Evolutionary conservation across 2,797 vertebrate species (phyloP), one percentile per base, ranked within the genome.

Genomic region (Catharus ustulatus): DNA sequence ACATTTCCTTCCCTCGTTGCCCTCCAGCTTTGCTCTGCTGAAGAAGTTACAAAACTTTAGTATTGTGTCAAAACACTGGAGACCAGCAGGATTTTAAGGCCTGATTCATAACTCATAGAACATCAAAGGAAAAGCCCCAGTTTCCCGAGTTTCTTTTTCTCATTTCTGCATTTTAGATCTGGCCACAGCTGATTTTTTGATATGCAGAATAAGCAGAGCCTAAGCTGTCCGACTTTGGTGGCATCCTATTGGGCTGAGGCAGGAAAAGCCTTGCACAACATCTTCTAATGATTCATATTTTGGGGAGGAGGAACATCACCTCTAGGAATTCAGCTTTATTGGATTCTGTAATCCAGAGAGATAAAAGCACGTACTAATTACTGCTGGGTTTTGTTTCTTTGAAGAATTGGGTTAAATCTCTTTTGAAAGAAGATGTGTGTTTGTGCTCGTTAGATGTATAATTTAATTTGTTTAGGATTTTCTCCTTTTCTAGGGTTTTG

Each of bases 291-390:
- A 87, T 81, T 90, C 85, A 42, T 62, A 89, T 89, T 93, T 51
- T 79, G 55, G 64, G 86, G 81, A 87, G 91, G 77, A 90, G 77
- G 73, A 93, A 95, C 86, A 89, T 64, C 84, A 92, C 90, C 94
- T 96, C 93, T 84, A 96, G 91, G 89, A 95, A 96, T 97, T 95
- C 66, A 84, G 91, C 86, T 77, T 93, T 91, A 90, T 74, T 89
- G 88, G 83, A 67, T 90, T 43, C 89, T 86, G 66, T 87, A 81
- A 94, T 92, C 87, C 83, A 84, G 85, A 95, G 85, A 97, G 95
- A 97, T 97, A 95, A 97, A 97, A 97, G 94, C 57, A 24, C 32
- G 85, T 58, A 63, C 87, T 96, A 96, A 97, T 96, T 96, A 96
- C 80, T 77, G 36, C 78, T 93, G 87, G 78, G 85, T 87, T 97